Base-by-base conservation (phyloP, 2,888 invertebrate genomes). In the Sphaerophoria taeniata region DNA sequence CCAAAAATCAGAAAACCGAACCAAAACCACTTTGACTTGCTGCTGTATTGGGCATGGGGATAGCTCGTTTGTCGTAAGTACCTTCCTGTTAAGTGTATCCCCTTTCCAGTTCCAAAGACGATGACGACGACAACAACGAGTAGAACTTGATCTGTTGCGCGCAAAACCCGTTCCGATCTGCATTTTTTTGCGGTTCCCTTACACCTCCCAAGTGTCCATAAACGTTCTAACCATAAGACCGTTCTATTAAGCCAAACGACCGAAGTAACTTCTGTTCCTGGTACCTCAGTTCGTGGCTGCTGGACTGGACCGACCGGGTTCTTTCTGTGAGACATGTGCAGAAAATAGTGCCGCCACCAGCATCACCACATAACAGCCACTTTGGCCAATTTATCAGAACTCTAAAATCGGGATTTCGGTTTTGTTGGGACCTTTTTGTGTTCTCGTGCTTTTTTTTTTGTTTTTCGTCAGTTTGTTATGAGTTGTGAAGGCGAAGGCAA, bases 321-420 rank as follows among this genome's bases (percentile, higher is more conserved):
- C 11, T 47, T 67, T 77, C 76, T 69, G 69, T 58, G 70, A 81
- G 77, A 85, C 81, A 85, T 85, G 85, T 85, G 81, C 84, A 72
- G 65, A 34, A 65, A 58, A 45, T 47, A 51, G 56, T 65, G 72
- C 79, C 70, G 51, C 65, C 74, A 55, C 69, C 43, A 24, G 24
- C 24, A 24, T 24, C 24, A 43, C 43, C 67, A 71, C 65, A 65
- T 72, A 75, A 74, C 70, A 74, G 76, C 61, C 76, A 73, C 85
- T 85, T 77, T 73, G 76, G 85, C 70, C 81, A 85, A 85, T 85
- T 81, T 85, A 85, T 85, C 81, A 81, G 65, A 70, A 77, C 51
- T 73, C 47, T 53, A 45, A 81, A 81, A 73, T 73, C 76, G 76
- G 72, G 69, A 76, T 85, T 85, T 67, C 51, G 45, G 60, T 36